These are phyloP conservation scores for Myotis davidii DNA, from an alignment of 2,113 vertebrate species.

Conservation along the genomic window DNA sequence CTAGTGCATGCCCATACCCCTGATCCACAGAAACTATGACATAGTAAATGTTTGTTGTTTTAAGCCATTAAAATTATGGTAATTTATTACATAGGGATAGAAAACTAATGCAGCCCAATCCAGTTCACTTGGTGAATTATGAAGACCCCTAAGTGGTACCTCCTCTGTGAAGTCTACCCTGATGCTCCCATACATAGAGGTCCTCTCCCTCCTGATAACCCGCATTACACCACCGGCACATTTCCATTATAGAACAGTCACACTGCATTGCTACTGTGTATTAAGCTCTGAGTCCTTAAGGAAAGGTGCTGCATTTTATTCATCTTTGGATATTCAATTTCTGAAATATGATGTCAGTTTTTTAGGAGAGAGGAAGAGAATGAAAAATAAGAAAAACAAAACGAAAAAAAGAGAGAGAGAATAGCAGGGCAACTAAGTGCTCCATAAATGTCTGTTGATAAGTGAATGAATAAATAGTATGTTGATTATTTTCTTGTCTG, in stretches of 20 bases:
- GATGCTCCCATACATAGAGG: background rate
- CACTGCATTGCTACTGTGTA: background rate
- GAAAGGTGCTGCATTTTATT: background rate
- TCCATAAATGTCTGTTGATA: constrained; percentile 57
- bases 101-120: background rate
- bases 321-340: constrained; percentile 9
- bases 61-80: background rate
- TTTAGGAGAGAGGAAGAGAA: background rate
- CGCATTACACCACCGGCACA: fast-evolving
- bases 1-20: background rate
- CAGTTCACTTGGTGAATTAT: background rate
- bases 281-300: background rate
- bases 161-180: background rate
- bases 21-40: background rate
- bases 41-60: background rate
- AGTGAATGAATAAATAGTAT: constrained; percentile 51
- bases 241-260: background rate
- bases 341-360: constrained; percentile 24
- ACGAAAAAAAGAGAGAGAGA: background rate
- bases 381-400: background rate
- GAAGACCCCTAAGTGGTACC: background rate
- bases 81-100: background rate
- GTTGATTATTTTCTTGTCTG: constrained; percentile 64
- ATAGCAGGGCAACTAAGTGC: background rate
- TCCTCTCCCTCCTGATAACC: background rate